A percentile compares a stretch with the other conserved stretches of the same genome.
Conservation (phyloP, 2,113 vertebrate species). For the Boulengeromyrus knoepffleri region DNA sequence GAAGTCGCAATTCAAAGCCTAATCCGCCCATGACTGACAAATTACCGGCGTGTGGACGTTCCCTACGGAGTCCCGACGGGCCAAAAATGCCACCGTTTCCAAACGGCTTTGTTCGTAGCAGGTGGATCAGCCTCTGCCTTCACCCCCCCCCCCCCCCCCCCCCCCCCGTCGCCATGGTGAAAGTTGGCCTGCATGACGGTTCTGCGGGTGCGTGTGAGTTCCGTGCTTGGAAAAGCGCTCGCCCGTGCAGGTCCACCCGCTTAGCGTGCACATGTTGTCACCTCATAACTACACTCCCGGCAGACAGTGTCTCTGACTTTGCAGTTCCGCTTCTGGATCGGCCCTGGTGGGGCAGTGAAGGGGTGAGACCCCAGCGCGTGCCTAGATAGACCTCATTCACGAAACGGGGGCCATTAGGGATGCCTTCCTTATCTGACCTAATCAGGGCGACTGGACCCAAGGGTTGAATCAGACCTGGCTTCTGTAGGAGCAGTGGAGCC, state of each 20-base stretch:
- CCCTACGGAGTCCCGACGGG: slow-evolving; percentile 26
- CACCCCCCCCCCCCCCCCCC: slow-evolving; percentile 15
- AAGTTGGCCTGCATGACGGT: not conserved
- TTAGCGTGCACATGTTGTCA: not conserved
- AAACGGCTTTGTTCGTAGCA: slow-evolving; percentile 45
- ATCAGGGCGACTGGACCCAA: slow-evolving; percentile 19
- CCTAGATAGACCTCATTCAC: not conserved
- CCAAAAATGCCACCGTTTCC: slow-evolving; percentile 25
- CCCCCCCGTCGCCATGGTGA: not conserved
- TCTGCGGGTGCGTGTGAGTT: not conserved
- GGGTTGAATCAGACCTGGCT: not conserved
- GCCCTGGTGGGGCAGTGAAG: not conserved
- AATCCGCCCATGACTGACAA: slow-evolving; percentile 19
- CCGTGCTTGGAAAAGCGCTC: not conserved
- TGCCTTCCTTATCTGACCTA: slow-evolving; percentile 20
- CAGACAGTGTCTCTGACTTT: not conserved
- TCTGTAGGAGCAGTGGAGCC: not conserved
- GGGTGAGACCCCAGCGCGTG: not conserved
- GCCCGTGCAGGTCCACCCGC: not conserved
- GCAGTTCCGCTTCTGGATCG: not conserved
- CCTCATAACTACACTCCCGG: not conserved
- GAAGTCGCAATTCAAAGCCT: slow-evolving; percentile 28
- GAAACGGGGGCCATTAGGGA: not conserved
- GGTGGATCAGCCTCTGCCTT: slow-evolving; percentile 43
- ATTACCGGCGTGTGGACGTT: slow-evolving; percentile 38